Evolutionary conservation across 2,113 vertebrate species (phyloP).

Genomic region (Oriolus oriolus): DNA sequence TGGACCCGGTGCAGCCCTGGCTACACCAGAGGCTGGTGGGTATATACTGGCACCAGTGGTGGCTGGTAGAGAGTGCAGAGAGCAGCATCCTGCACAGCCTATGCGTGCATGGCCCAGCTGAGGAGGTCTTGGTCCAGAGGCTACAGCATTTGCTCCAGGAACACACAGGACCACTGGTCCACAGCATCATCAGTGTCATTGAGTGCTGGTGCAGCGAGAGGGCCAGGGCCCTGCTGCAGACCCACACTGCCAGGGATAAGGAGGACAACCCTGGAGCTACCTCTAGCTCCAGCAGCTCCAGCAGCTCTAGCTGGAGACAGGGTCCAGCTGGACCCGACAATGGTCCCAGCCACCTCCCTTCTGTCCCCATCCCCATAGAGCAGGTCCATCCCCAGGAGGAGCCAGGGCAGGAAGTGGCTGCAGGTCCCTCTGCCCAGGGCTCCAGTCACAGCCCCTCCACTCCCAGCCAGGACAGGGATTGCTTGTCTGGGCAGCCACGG

Average conservation of each 20-base stretch:
- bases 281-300: not conserved
- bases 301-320: not conserved
- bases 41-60: not conserved
- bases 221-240: not conserved
- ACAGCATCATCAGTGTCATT: not conserved
- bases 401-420: not conserved
- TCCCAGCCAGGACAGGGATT: not conserved
- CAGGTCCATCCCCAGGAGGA: not conserved
- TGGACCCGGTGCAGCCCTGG: not conserved
- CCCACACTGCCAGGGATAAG: not conserved
- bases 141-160: not conserved
- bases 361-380: not conserved
- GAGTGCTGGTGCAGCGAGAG: not conserved
- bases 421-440: not conserved
- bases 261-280: not conserved
- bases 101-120: not conserved
- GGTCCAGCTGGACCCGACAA: not conserved
- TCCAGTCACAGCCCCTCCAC: not conserved
- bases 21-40: not conserved
- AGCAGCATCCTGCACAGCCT: not conserved
- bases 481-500: rapidly evolving
- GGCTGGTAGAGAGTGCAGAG: not conserved
- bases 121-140: not conserved
- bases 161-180: not conserved
- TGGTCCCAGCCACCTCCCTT: not conserved